Base-by-base conservation (phyloP, 1,140 invertebrate species). In the Dinothrombium tinctorium region DNA sequence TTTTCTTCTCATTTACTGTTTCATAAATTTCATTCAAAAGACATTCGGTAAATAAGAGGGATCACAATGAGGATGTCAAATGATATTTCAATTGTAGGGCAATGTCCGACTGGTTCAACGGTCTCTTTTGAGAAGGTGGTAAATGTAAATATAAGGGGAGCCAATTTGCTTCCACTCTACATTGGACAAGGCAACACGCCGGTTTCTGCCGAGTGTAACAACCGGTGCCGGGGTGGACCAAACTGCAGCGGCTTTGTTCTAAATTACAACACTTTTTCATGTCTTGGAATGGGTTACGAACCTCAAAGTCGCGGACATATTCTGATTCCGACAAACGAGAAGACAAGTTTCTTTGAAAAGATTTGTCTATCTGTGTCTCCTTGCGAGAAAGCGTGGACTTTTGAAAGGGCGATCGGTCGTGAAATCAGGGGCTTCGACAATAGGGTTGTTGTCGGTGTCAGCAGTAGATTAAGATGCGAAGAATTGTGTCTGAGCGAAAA, bases 401-500 rank as follows among this genome's bases (percentile, higher is more conserved):
- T 60, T 21, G 60, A 64, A 40, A 42, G 57, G 4, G 56, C 56
- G 3, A 52, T 56, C 21, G 56, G 59, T 7, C 56, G 54, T 26
- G 59, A 62, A 44, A 46, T 64, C 7, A 47, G 52, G 1, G 62
- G 61, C 12, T 57, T 53, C 40, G 58, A 61, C 35, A 49, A 55
- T 37, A 40, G 49, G 2, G 48, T 55, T 0, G 40, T 61, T 0
- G 40, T 48, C 2, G 53, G 54, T 23, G 50, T 63, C 4, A 41
- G 41, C 9, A 51, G 49, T 31, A 51, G 56, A 33, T 45, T 54
- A 4, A 47, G 67, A 61, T 69, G 67, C 47, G 54, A 65, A 47
- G 51, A 57, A 20, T 57, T 58, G 37, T 69, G 67, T 48, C 54
- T 64, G 25, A 50, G 48, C 2, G 62, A 58, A 33, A 52, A 58